Base-by-base conservation (phyloP, 1,140 invertebrate genomes). In the Nomia melanderi region DNA sequence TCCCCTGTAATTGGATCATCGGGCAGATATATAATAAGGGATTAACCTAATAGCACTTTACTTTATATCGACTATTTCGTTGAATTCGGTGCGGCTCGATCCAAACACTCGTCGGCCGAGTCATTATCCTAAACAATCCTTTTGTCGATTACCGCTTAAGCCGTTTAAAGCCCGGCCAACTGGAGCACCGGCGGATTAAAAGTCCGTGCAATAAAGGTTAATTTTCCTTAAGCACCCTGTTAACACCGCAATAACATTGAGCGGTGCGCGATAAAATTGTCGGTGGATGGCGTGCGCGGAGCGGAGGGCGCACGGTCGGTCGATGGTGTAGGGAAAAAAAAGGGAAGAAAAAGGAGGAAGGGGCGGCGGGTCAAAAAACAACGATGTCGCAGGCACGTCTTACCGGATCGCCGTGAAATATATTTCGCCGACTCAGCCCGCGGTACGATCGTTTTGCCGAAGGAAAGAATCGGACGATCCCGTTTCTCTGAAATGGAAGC, bases 341-440 rank as follows among this genome's bases (percentile, higher is more conserved):
- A 17, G 5, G 41, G n/a, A n/a, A 17, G 14, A 14, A 41, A 50
- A 20, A 47, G 11, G 39, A 36, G 47, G 62, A 64, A n/a, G 7
- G 27, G 39, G 23, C 31, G 23, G 54, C 3, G 39, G 44, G 54
- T 50, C 20, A 67, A 71, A 73, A 81, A 85, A 79, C 77, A 78
- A 78, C 39, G 63, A 64, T 79, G 71, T 76, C 71, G 76, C 53
- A 6, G 65, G 62, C 72, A 76, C 82, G 81, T 83, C 82, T 79
- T 77, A 60, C 65, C 41, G 54, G 65, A 59, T 82, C 72, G 64
- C 77, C 63, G 66, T 84, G 82, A 84, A 81, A 84, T 84, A 84
- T 78, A 83, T 84, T 84, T 84, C 73, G 74, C 83, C 70, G 82
- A 84, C 73, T 84, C 83, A 84, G 83, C 82, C 78, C 78, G 83